Evolutionary conservation across 2,113 vertebrate species (phyloP).

Genomic region (Zeus faber): DNA sequence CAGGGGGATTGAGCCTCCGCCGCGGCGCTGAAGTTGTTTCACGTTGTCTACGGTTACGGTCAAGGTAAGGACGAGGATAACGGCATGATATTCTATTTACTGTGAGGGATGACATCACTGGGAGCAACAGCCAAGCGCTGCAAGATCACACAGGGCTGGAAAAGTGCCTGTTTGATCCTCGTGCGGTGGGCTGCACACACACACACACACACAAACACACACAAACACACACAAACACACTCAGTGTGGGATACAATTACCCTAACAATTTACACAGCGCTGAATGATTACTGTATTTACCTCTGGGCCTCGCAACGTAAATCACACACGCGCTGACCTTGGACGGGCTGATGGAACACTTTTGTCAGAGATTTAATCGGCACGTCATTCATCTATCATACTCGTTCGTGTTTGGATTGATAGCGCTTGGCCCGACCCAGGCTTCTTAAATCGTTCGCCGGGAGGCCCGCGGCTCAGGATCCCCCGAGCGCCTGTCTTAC

Average conservation of each 20-base stretch:
- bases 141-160: slow-evolving; percentile 48
- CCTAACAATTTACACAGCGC: slow-evolving; percentile 38
- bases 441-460: too few relatives aligned
- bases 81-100: slow-evolving; percentile 53
- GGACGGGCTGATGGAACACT: background rate
- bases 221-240: slow-evolving; percentile 13
- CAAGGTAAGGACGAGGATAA: slow-evolving; percentile 56
- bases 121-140: slow-evolving; percentile 38
- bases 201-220: slow-evolving; percentile 5
- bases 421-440: too few relatives aligned
- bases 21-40: too few relatives aligned
- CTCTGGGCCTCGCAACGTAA: background rate
- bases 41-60: slow-evolving; percentile 44
- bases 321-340: slow-evolving; percentile 6
- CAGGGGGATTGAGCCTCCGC: too few relatives aligned
- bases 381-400: background rate
- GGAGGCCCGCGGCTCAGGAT: too few relatives aligned
- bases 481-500: too few relatives aligned
- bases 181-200: slow-evolving; percentile 21
- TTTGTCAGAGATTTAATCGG: too few relatives aligned
- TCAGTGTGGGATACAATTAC: slow-evolving; percentile 34
- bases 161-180: slow-evolving; percentile 47
- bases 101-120: slow-evolving; percentile 60
- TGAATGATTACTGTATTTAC: slow-evolving; percentile 17
- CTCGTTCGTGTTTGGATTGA: too few relatives aligned